phyloP scores from a whole-genome alignment of 2,888 invertebrate genomes.

The Brenthis hecate region DNA sequence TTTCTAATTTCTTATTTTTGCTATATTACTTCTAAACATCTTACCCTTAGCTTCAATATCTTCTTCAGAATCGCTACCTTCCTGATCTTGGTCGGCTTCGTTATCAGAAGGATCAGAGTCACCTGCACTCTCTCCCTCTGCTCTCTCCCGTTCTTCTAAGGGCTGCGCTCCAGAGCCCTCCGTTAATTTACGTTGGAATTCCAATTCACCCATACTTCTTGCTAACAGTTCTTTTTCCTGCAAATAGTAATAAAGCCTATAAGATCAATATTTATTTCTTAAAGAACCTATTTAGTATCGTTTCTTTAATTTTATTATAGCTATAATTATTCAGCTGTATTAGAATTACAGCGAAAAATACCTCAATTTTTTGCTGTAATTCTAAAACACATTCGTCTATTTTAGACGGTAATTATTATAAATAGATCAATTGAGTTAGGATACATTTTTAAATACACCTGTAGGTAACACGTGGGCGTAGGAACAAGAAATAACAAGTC shows the following conservation, averaged over 20 bases:
- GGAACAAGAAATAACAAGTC: slow-evolving; percentile 5
- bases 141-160: slow-evolving; percentile 80
- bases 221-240: slow-evolving; percentile 74
- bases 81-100: slow-evolving; percentile 79
- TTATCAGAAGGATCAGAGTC: slow-evolving; percentile 82
- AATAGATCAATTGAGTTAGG: not conserved
- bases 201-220: slow-evolving; percentile 77
- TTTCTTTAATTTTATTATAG: too few relatives aligned
- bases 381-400: not conserved
- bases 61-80: slow-evolving; percentile 80
- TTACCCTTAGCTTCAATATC: slow-evolving; percentile 83
- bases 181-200: slow-evolving; percentile 73
- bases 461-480: slow-evolving; percentile 1
- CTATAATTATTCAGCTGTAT: too few relatives aligned
- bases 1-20: too few relatives aligned
- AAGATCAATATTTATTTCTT: too few relatives aligned
- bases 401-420: not conserved
- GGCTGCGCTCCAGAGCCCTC: slow-evolving; percentile 54
- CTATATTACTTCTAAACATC: not conserved
- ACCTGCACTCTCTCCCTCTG: slow-evolving; percentile 80
- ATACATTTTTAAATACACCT: slow-evolving; percentile 5
- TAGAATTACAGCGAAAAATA: too few relatives aligned
- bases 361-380: too few relatives aligned
- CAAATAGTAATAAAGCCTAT: not conserved
- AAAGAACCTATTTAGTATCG: too few relatives aligned